Evolutionary conservation across 2,888 invertebrate species (phyloP).

Genomic region (Eledona agricola): DNA sequence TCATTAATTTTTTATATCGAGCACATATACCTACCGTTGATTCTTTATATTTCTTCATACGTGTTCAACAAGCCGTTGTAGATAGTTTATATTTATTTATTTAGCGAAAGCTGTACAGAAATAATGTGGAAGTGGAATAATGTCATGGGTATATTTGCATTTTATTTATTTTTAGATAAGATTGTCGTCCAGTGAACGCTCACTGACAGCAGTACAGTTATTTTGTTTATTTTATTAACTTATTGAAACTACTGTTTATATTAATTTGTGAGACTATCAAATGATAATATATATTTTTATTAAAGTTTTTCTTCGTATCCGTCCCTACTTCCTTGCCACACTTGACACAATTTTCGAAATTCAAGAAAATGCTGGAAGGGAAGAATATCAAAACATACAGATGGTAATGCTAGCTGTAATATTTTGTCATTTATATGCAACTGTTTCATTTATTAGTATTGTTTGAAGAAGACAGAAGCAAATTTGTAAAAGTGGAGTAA

Average conservation of each 20-base stretch:
- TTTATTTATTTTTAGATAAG: slow-evolving; percentile 1
- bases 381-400: too few species aligned
- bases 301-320: slow-evolving; percentile 4
- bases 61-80: too few species aligned
- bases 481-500: too few species aligned
- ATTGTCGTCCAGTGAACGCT: slow-evolving; percentile 2
- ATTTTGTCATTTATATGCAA: too few species aligned
- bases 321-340: too few species aligned
- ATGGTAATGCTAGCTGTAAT: too few species aligned
- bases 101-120: too few species aligned
- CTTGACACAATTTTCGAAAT: too few species aligned
- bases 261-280: slow-evolving; percentile 25
- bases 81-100: too few species aligned
- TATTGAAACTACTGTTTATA: slow-evolving; percentile 20
- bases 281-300: slow-evolving; percentile 26
- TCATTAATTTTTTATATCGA: slow-evolving; percentile 6
- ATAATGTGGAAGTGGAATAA: background rate
- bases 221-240: slow-evolving; percentile 19
- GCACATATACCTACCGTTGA: slow-evolving; percentile 15
- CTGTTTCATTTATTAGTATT: too few species aligned
- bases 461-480: too few species aligned
- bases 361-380: too few species aligned
- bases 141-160: slow-evolving; percentile 10
- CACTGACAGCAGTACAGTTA: slow-evolving; percentile 3
- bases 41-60: slow-evolving; percentile 4